These are phyloP conservation scores for Syngnathus acus DNA, from an alignment of 2,797 vertebrate species.

Conservation along the genomic window DNA sequence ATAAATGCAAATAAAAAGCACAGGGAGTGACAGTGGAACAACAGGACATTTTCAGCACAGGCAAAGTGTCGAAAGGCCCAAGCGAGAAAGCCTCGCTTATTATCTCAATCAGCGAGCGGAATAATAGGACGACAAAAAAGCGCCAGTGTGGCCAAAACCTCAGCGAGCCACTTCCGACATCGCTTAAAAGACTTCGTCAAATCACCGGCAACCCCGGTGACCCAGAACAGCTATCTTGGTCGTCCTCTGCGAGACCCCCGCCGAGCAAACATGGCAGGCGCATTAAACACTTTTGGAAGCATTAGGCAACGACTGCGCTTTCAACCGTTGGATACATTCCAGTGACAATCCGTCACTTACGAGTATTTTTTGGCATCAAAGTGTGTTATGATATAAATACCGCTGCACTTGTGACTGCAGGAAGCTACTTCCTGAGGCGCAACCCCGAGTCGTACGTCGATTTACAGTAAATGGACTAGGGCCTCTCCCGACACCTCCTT, in stretches of 20 bases:
- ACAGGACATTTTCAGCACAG: slow-evolving; percentile 64
- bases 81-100: slow-evolving; percentile 67
- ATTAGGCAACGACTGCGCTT: slow-evolving; percentile 65
- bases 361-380: slow-evolving; percentile 54
- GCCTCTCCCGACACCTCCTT: slow-evolving; percentile 61
- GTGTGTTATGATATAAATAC: slow-evolving; percentile 77
- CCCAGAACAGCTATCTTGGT: slow-evolving; percentile 68
- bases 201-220: slow-evolving; percentile 70
- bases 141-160: slow-evolving; percentile 53
- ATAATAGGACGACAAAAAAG: slow-evolving; percentile 76
- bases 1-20: slow-evolving; percentile 43
- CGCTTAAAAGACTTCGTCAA: slow-evolving; percentile 66
- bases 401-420: slow-evolving; percentile 76
- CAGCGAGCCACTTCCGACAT: slow-evolving; percentile 38
- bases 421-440: slow-evolving; percentile 72
- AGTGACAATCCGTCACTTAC: slow-evolving; percentile 58
- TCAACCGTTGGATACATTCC: slow-evolving; percentile 63
- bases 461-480: slow-evolving; percentile 70
- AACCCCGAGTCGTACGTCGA: slow-evolving; percentile 64
- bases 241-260: slow-evolving; percentile 50
- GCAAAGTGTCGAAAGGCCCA: slow-evolving; percentile 47
- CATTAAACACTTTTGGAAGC: slow-evolving; percentile 71
- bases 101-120: slow-evolving; percentile 76
- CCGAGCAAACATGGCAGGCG: slow-evolving; percentile 66
- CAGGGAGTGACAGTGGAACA: slow-evolving; percentile 45